Conservation (phyloP, 2,797 vertebrate genomes). For the Notolabrus celidotus region DNA sequence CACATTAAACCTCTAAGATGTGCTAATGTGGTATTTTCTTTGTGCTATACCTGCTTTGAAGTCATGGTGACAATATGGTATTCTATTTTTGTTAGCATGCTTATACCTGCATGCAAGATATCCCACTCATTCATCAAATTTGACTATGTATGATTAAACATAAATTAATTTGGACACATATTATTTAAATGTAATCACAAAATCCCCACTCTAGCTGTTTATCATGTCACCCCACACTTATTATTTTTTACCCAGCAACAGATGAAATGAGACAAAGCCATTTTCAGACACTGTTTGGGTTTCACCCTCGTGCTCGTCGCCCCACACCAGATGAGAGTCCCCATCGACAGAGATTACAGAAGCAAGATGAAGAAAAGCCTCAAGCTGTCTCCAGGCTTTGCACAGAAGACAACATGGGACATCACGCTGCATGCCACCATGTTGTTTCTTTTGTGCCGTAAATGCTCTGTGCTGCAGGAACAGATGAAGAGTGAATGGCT, state of each 20-base stretch:
- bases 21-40: no score
- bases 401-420: constrained; percentile 65
- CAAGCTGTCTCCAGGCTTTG: constrained; percentile 66
- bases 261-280: constrained; percentile 27
- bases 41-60: no score
- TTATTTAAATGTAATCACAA: neutral
- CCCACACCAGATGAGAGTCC: constrained; percentile 55
- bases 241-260: constrained; percentile 36
- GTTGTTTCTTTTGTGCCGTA: constrained; percentile 68
- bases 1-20: no score
- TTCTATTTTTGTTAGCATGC: no score
- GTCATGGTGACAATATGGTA: no score
- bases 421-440: constrained; percentile 56
- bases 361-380: constrained; percentile 63
- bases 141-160: no score
- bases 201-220: neutral
- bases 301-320: constrained; percentile 48
- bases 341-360: constrained; percentile 68
- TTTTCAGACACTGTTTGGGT: constrained; percentile 52
- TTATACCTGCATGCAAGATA: no score
- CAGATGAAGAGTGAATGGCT: constrained; percentile 55
- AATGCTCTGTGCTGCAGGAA: constrained; percentile 46
- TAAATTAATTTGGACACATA: neutral
- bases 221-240: constrained; percentile 12
- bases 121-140: no score